Conservation (phyloP, 2,113 vertebrate species). For the Bubo bubo region DNA sequence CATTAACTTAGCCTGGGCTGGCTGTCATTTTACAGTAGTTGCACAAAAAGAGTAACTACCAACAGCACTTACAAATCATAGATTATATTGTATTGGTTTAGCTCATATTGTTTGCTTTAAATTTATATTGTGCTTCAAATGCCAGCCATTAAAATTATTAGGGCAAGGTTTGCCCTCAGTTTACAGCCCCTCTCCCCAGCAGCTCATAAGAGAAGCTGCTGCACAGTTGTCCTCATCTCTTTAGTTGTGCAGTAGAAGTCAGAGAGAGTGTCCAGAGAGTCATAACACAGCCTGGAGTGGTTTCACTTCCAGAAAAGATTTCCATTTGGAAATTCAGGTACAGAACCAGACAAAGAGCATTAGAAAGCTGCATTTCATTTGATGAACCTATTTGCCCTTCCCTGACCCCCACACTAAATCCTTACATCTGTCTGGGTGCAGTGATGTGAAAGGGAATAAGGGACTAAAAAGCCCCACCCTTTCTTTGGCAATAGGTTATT, state of each 20-base stretch:
- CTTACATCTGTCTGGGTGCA: background rate
- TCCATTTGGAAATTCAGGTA: background rate
- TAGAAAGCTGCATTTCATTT: background rate
- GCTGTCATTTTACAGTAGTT: conserved; percentile 67
- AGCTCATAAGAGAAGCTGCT: background rate
- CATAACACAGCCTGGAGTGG: background rate
- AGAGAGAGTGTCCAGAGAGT: background rate
- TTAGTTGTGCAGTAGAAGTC: background rate
- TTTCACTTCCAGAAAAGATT: background rate
- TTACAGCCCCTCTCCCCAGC: conserved; percentile 17
- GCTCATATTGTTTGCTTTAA: conserved; percentile 52
- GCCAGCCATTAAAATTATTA: conserved; percentile 47
- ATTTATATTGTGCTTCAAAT: conserved; percentile 58
- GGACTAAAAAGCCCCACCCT: background rate
- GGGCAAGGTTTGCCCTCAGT: conserved; percentile 17
- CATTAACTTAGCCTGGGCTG: conserved; percentile 65
- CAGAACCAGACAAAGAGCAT: background rate
- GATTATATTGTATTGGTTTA: conserved; percentile 50
- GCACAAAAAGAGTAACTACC: conserved; percentile 63
- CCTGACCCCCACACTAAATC: background rate
- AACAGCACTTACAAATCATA: conserved; percentile 52
- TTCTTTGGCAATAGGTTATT: background rate
- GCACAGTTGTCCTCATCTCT: background rate
- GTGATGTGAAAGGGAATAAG: background rate
- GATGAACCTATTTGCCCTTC: background rate